Evolutionary conservation across 2,888 invertebrate genomes (phyloP).

Genomic region (Dinocampus coccinellae): DNA sequence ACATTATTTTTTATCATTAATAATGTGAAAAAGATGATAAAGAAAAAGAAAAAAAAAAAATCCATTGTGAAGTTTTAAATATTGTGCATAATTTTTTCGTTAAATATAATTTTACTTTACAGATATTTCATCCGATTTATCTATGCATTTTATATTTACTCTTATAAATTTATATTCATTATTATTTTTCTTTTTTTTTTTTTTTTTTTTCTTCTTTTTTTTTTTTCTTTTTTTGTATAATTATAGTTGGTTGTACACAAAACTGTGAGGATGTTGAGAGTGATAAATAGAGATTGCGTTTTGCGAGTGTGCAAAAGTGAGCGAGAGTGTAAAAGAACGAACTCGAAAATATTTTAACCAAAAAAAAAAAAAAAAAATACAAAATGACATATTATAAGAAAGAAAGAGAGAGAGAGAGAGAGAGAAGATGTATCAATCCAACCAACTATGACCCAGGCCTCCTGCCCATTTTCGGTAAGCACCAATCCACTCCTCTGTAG

Average conservation of each 20-base stretch:
- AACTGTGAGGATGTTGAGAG: slow-evolving; percentile 36
- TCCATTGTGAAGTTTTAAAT: background rate
- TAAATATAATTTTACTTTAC: background rate
- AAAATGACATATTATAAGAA: slow-evolving; percentile 36
- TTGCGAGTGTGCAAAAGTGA: slow-evolving; percentile 22
- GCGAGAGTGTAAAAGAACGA: slow-evolving; percentile 40
- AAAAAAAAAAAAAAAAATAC: too few species aligned
- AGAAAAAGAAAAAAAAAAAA: too few species aligned
- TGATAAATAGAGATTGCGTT: background rate
- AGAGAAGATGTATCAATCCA: slow-evolving; percentile 66
- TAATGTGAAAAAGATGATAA: too few species aligned
- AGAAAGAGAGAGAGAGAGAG: slow-evolving; percentile 48
- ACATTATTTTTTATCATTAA: too few species aligned
- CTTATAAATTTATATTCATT: too few species aligned
- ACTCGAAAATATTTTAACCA: too few species aligned
- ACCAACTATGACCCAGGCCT: slow-evolving; percentile 68
- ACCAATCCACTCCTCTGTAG: slow-evolving; percentile 68
- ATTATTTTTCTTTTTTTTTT: background rate
- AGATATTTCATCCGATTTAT: background rate
- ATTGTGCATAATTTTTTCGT: background rate
- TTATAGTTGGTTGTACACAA: slow-evolving; percentile 38
- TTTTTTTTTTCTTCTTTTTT: slow-evolving; percentile 15
- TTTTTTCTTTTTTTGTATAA: slow-evolving; percentile 16
- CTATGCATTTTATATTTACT: too few species aligned
- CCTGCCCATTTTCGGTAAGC: slow-evolving; percentile 70